These are phyloP conservation scores for Diplodus sargus DNA, from an alignment of 2,797 vertebrate genomes.

Conservation along the genomic window DNA sequence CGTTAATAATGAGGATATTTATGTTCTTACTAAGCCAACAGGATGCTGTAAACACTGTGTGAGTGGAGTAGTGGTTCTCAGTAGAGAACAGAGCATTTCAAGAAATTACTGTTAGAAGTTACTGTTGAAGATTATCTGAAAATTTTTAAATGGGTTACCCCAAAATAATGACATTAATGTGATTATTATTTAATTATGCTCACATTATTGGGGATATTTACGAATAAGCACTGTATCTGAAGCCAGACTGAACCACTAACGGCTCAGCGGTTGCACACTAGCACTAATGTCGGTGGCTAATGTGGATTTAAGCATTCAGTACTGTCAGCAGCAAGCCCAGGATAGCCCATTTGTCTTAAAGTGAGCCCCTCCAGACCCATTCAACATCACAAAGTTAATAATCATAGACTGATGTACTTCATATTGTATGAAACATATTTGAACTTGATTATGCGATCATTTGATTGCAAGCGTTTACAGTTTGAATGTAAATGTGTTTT, in stretches of 20 bases:
- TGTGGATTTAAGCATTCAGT: slow-evolving; percentile 71
- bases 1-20: slow-evolving; percentile 58
- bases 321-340: slow-evolving; percentile 60
- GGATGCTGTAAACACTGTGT: slow-evolving; percentile 23
- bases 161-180: slow-evolving; percentile 63
- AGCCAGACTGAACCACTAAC: slow-evolving; percentile 56
- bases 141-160: slow-evolving; percentile 49
- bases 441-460: slow-evolving; percentile 61
- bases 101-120: slow-evolving; percentile 32
- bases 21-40: slow-evolving; percentile 28
- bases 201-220: slow-evolving; percentile 44
- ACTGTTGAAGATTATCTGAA: slow-evolving; percentile 26
- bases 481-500: slow-evolving; percentile 58
- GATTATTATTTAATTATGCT: slow-evolving; percentile 55
- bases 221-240: slow-evolving; percentile 50
- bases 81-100: slow-evolving; percentile 17
- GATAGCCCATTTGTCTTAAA: slow-evolving; percentile 72
- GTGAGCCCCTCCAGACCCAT: slow-evolving; percentile 60
- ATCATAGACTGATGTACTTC: slow-evolving; percentile 68
- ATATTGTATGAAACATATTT: slow-evolving; percentile 66
- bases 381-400: slow-evolving; percentile 72
- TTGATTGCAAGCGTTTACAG: slow-evolving; percentile 59
- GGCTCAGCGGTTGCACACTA: slow-evolving; percentile 60
- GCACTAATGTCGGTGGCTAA: slow-evolving; percentile 65
- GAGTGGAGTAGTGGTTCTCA: slow-evolving; percentile 21